Conservation (phyloP, 2,113 vertebrate species). For the Lagenorhynchus albirostris region DNA sequence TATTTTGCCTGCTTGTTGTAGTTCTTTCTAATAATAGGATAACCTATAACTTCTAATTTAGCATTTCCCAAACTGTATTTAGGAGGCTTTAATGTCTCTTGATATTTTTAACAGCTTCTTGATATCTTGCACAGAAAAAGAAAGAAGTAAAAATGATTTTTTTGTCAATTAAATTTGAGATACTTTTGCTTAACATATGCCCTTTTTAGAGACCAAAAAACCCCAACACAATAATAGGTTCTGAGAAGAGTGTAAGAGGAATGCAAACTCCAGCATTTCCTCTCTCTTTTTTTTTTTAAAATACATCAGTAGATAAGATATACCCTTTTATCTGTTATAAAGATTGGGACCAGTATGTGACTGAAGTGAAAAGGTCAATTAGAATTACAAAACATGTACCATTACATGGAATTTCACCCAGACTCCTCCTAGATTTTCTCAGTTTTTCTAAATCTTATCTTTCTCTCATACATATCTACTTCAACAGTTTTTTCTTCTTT, state of each 20-base stretch:
- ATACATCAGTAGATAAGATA: not conserved
- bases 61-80: not conserved
- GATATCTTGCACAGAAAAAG: not conserved
- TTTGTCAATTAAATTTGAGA: not conserved
- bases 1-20: not conserved
- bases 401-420: not conserved
- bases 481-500: not conserved
- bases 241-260: not conserved
- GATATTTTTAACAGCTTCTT: not conserved
- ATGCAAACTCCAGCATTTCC: not conserved
- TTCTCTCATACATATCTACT: not conserved
- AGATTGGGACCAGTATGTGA: not conserved
- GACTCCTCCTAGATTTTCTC: not conserved
- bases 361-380: too few relatives aligned
- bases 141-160: not conserved
- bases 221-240: not conserved
- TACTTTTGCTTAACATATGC: not conserved
- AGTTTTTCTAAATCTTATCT: not conserved
- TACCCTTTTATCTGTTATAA: not conserved
- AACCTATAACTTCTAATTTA: not conserved
- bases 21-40: not conserved
- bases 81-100: not conserved
- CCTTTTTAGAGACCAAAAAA: not conserved
- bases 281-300: rapidly evolving
- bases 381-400: not conserved